Percentiles rank a stretch among this genome's conserved stretches.
These are phyloP conservation scores for Myocastor coypus DNA, from an alignment of 2,113 vertebrate species.

Conservation along the genomic window DNA sequence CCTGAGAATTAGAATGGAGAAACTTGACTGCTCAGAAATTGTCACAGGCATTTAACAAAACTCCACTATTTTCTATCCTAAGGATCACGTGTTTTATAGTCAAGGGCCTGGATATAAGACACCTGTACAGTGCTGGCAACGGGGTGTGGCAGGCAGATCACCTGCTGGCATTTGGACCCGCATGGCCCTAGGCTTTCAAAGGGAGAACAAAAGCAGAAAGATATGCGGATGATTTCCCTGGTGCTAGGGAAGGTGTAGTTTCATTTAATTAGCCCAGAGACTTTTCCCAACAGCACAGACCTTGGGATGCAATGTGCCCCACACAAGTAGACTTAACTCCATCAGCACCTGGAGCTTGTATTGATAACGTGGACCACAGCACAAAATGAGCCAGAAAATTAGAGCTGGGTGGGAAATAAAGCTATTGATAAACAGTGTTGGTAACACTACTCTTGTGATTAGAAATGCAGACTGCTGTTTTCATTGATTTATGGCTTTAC, in stretches of 20 bases:
- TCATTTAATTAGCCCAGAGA: not conserved
- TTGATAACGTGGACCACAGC: accelerated
- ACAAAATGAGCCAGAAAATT: not conserved
- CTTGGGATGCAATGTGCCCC: not conserved
- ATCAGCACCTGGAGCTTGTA: not conserved
- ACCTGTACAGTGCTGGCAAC: not conserved
- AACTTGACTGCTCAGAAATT: not conserved
- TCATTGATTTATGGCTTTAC: not conserved
- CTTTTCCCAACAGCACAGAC: not conserved
- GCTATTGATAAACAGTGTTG: not conserved
- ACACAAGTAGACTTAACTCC: not conserved
- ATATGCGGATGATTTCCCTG: not conserved
- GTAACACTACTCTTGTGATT: not conserved
- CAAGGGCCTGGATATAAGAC: not conserved
- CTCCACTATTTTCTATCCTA: not conserved
- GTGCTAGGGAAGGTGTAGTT: not conserved
- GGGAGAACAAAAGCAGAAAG: not conserved
- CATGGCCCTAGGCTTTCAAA: not conserved
- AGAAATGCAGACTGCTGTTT: not conserved
- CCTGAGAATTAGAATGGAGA: not conserved
- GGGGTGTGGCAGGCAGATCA: not conserved
- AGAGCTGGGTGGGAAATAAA: not conserved
- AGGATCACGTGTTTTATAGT: not conserved
- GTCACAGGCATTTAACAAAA: not conserved
- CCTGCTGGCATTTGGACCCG: not conserved